Evolutionary conservation across 2,797 vertebrate genomes (phyloP).

Genomic region (Oreochromis grahami): DNA sequence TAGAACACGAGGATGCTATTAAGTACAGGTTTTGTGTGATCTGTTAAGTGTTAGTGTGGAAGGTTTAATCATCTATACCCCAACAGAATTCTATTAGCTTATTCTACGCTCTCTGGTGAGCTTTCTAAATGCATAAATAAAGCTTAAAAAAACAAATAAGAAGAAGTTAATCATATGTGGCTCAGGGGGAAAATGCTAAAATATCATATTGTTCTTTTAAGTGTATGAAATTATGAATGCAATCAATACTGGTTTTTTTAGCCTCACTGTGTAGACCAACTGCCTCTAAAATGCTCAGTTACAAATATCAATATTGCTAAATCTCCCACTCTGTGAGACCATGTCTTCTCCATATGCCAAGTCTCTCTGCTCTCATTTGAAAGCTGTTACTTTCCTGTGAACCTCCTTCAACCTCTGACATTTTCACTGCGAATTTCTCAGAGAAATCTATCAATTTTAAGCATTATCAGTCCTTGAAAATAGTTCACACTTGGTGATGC

Average conservation of each 20-base stretch:
- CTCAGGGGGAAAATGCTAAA: neutral
- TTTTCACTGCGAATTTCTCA: constrained; percentile 22
- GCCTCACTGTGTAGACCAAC: neutral
- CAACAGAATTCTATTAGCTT: neutral
- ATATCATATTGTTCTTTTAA: neutral
- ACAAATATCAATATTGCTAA: constrained; percentile 28
- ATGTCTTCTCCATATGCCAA: constrained; percentile 13
- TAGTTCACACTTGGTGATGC: neutral
- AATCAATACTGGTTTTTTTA: neutral
- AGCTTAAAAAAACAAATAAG: neutral
- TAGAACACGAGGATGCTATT: neutral
- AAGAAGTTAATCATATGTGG: neutral
- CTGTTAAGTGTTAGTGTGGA: neutral
- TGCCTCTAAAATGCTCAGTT: constrained; percentile 27
- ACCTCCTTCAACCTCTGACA: constrained; percentile 41
- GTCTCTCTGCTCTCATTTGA: constrained; percentile 3
- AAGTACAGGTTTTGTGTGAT: neutral
- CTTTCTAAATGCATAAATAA: neutral
- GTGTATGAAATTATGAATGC: neutral
- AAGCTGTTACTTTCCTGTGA: constrained; percentile 15
- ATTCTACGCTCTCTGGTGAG: neutral
- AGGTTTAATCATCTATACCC: neutral
- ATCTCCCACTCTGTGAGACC: constrained; percentile 1
- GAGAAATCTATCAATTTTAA: neutral
- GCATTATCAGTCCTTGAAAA: neutral